Conservation (phyloP, 2,797 vertebrate genomes). For the Podarcis siculus region DNA sequence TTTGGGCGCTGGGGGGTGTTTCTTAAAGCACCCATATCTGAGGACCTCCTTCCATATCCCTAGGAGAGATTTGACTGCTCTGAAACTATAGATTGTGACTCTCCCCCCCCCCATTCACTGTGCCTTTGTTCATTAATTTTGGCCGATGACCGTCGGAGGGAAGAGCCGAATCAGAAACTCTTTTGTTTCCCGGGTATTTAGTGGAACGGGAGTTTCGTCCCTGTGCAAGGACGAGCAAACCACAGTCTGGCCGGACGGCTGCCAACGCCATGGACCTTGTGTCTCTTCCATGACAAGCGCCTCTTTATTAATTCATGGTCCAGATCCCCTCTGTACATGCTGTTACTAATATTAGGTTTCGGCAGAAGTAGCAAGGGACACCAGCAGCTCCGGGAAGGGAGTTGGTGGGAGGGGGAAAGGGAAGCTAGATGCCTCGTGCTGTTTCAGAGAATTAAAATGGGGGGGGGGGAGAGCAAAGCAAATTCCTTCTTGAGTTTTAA, state of each 20-base stretch:
- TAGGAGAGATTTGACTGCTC: neutral
- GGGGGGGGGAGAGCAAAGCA: conserved; percentile 14
- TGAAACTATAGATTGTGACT: neutral
- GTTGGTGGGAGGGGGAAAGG: neutral
- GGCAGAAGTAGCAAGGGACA: conserved; percentile 74
- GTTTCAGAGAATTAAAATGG: conserved; percentile 75
- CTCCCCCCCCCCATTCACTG: conserved; percentile 26
- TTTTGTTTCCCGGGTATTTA: conserved; percentile 64
- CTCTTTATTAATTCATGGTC: conserved; percentile 82
- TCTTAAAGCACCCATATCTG: neutral
- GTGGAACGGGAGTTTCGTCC: conserved; percentile 58
- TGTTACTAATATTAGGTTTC: conserved; percentile 84
- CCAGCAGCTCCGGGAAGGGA: conserved; percentile 34
- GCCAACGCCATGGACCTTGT: conserved; percentile 69
- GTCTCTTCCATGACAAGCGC: conserved; percentile 79
- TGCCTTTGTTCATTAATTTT: conserved; percentile 8
- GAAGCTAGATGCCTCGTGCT: conserved; percentile 75
- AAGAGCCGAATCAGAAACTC: conserved; percentile 59
- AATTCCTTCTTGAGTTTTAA: conserved; percentile 76
- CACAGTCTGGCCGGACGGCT: conserved; percentile 54
- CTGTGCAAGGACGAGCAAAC: conserved; percentile 59
- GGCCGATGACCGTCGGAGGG: conserved; percentile 31
- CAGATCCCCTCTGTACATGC: conserved; percentile 78
- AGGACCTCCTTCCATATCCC: neutral
- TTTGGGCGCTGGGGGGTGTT: rapidly evolving